These are phyloP conservation scores for Drosophila pruinosa DNA, from an alignment of 1,140 invertebrate species.

Conservation along the genomic window DNA sequence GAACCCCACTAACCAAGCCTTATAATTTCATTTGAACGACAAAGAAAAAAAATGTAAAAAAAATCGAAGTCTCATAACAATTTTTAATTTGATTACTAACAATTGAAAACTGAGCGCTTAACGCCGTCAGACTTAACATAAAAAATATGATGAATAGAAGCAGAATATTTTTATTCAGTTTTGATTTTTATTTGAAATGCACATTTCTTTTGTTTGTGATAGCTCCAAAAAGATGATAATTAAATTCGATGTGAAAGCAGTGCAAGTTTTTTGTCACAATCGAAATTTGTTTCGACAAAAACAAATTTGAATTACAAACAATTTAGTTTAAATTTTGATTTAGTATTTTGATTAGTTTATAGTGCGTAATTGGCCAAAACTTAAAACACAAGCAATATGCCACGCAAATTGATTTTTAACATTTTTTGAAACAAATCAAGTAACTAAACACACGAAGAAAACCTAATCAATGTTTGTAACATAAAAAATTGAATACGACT, in stretches of 20 bases:
- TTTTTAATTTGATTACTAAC: conserved; percentile 63
- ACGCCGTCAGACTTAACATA: conserved; percentile 16
- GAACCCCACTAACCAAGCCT: conserved; percentile 65
- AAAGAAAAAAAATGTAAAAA: conserved; percentile 16
- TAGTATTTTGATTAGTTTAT: conserved; percentile 78
- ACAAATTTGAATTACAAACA: background rate
- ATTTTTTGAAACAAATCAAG: conserved; percentile 77
- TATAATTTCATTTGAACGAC: conserved; percentile 40
- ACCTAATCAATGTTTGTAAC: conserved; percentile 7
- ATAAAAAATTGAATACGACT: background rate
- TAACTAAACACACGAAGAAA: conserved; percentile 39
- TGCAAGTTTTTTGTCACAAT: conserved; percentile 81
- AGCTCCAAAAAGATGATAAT: conserved; percentile 37
- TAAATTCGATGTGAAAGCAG: conserved; percentile 66
- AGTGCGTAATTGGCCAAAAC: conserved; percentile 71
- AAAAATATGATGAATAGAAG: conserved; percentile 12
- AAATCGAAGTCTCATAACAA: conserved; percentile 2
- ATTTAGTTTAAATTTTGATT: conserved; percentile 15
- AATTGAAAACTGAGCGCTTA: conserved; percentile 35
- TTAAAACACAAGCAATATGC: conserved; percentile 47
- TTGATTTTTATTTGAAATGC: conserved; percentile 64
- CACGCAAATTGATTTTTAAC: conserved; percentile 78
- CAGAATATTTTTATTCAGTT: conserved; percentile 41
- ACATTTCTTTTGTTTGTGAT: conserved; percentile 65
- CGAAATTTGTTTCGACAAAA: too few species aligned